phyloP scores from a whole-genome alignment of 2,888 invertebrate species.

The Watsonalla cultraria region DNA sequence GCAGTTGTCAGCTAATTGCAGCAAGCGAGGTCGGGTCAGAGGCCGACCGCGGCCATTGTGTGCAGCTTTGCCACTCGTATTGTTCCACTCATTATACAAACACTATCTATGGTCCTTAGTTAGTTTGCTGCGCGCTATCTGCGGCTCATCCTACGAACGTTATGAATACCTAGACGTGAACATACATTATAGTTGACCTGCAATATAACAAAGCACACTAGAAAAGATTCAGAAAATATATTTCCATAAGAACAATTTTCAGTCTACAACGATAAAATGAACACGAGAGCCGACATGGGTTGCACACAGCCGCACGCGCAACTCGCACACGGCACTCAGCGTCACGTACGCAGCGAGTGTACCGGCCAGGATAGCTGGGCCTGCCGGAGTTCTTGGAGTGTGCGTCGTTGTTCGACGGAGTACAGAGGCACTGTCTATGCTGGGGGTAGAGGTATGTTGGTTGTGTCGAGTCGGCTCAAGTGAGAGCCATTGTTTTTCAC shows the following conservation, averaged over 20 bases:
- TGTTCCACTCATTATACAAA: too few species aligned
- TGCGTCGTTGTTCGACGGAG: not conserved
- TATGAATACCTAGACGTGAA: too few species aligned
- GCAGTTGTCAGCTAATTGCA: too few species aligned
- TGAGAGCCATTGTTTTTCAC: conserved; percentile 72
- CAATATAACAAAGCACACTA: too few species aligned
- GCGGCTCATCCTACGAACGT: too few species aligned
- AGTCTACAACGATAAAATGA: too few species aligned
- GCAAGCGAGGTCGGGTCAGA: too few species aligned
- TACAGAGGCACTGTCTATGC: not conserved
- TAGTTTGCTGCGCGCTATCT: too few species aligned
- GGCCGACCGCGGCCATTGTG: conserved; percentile 1
- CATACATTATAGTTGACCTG: too few species aligned
- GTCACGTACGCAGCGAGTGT: conserved; percentile 3
- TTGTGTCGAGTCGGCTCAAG: conserved; percentile 18
- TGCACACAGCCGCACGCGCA: conserved; percentile 34
- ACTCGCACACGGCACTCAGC: conserved; percentile 23
- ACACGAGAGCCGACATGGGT: not conserved
- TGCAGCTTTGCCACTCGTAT: not conserved
- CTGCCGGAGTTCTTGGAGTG: not conserved
- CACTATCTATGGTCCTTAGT: too few species aligned
- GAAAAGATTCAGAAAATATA: too few species aligned
- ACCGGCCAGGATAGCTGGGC: conserved; percentile 10
- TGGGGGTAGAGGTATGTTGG: not conserved
- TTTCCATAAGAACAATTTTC: too few species aligned